These are phyloP conservation scores for Dryoscopus gambensis DNA, from an alignment of 2,113 vertebrate species.

Conservation along the genomic window DNA sequence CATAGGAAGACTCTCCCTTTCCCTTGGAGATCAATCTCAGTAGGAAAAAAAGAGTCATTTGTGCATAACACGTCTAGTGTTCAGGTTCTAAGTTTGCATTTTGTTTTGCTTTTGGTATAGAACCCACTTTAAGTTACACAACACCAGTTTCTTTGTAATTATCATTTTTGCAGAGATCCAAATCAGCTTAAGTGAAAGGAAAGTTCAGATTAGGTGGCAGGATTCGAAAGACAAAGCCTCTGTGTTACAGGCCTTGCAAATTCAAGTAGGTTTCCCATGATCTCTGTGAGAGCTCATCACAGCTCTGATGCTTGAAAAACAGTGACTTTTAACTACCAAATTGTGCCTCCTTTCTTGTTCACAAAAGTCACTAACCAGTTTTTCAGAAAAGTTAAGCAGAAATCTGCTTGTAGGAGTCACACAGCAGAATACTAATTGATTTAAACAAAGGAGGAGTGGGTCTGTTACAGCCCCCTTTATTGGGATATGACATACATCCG, in stretches of 20 bases:
- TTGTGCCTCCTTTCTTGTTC: background rate
- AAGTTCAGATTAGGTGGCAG: background rate
- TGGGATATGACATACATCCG: conserved; percentile 31
- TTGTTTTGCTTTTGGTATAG: background rate
- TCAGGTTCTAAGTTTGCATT: background rate
- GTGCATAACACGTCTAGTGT: background rate
- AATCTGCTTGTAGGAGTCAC: background rate
- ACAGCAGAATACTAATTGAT: conserved; percentile 27
- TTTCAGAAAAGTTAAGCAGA: conserved; percentile 14
- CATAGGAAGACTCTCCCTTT: background rate
- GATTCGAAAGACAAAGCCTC: background rate
- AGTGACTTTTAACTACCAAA: conserved; percentile 4
- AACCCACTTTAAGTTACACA: background rate
- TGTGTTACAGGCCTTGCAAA: background rate
- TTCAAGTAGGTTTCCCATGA: background rate
- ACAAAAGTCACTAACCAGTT: background rate
- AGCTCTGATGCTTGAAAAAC: background rate
- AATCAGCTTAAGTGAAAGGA: background rate
- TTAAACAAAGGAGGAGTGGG: background rate
- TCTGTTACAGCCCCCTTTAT: background rate
- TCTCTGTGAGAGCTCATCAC: background rate
- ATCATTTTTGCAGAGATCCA: background rate
- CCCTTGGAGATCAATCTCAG: background rate
- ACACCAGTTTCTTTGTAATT: background rate
- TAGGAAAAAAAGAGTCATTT: background rate